phyloP scores from a whole-genome alignment of 1,140 invertebrate genomes.

The Lerema accius region DNA sequence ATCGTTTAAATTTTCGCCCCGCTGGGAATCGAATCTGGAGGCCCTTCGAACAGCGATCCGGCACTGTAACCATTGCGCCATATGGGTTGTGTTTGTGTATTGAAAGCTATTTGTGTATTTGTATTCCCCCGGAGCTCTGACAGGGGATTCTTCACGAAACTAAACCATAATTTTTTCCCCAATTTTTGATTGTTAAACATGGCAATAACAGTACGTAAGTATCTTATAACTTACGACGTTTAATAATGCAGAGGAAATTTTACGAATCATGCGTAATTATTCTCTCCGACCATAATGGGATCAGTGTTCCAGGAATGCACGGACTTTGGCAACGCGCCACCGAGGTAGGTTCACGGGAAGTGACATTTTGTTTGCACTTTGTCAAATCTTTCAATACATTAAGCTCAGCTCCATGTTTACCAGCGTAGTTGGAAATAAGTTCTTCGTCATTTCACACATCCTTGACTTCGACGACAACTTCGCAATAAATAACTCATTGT shows the following conservation, averaged over 20 bases:
- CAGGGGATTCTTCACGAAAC: no score
- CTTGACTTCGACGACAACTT: background rate
- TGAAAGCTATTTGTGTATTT: no score
- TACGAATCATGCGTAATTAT: constrained; percentile 38
- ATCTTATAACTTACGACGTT: no score
- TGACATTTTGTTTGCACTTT: constrained; percentile 52
- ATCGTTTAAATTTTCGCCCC: no score
- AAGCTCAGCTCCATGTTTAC: constrained; percentile 11
- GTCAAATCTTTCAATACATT: constrained; percentile 43
- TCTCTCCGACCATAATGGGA: constrained; percentile 46
- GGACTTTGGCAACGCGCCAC: constrained; percentile 59
- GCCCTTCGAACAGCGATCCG: no score
- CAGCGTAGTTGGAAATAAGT: constrained; percentile 2
- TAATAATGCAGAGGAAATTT: constrained; percentile 22
- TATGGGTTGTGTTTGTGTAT: no score
- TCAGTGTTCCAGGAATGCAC: constrained; percentile 53
- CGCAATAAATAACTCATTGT: constrained; percentile 5
- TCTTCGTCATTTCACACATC: background rate
- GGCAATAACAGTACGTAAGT: no score
- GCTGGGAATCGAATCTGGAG: no score
- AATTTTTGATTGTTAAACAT: constrained; percentile 6
- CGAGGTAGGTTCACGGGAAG: constrained; percentile 44
- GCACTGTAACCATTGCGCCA: no score
- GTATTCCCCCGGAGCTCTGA: no score
- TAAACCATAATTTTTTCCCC: no score